A percentile compares a stretch with the other conserved stretches of the same genome.
Evolutionary conservation across 2,888 invertebrate species (phyloP).

Genomic region (Blera fallax): DNA sequence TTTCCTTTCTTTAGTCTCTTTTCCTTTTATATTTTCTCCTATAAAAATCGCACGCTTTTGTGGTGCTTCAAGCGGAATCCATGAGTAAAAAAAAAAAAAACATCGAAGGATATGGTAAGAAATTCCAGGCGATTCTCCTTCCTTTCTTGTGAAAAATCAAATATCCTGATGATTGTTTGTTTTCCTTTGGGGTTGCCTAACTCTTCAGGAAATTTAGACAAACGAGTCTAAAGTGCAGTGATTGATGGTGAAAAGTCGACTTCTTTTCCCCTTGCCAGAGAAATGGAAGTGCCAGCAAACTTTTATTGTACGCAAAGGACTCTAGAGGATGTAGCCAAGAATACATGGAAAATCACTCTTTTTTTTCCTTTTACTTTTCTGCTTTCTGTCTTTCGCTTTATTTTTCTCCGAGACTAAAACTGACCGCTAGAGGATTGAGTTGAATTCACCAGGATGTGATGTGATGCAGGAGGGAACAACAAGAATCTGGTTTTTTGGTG

Average conservation of each 20-base stretch:
- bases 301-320: conserved; percentile 59
- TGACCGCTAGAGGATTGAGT: conserved; percentile 62
- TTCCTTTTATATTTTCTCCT: neutral
- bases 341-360: conserved; percentile 55
- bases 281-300: conserved; percentile 47
- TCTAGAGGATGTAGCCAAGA: conserved; percentile 55
- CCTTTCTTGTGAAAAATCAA: conserved; percentile 67
- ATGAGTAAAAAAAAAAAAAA: neutral
- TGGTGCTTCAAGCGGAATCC: conserved; percentile 41
- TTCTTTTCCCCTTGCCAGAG: conserved; percentile 10
- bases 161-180: conserved; percentile 73
- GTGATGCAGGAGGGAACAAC: neutral
- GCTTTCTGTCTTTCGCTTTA: neutral
- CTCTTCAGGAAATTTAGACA: conserved; percentile 73
- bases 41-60: conserved; percentile 49
- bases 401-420: conserved; percentile 28
- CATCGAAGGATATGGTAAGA: conserved; percentile 28
- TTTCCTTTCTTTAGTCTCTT: neutral
- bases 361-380: conserved; percentile 8
- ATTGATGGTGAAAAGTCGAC: conserved; percentile 72
- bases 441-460: conserved; percentile 44
- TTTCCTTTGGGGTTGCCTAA: conserved; percentile 72
- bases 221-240: conserved; percentile 73
- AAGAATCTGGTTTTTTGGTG: neutral
- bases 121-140: conserved; percentile 52